Evolutionary conservation across 2,888 invertebrate species (phyloP).

Genomic region (Agrypnus murinus): DNA sequence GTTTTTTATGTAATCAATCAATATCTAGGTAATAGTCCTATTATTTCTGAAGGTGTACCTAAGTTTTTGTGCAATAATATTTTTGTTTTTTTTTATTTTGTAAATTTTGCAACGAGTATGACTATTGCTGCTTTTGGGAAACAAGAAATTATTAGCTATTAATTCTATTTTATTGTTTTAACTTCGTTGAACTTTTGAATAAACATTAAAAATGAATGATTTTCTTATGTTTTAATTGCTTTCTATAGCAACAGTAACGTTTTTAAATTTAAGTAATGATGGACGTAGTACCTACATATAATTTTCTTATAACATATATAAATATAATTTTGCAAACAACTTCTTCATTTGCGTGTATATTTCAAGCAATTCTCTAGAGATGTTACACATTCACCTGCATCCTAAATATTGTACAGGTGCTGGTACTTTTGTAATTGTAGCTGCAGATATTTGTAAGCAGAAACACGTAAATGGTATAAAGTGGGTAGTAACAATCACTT

Average conservation of each 20-base stretch:
- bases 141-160: slow-evolving; percentile 34
- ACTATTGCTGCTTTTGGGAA: slow-evolving; percentile 22
- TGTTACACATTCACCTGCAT: slow-evolving; percentile 39
- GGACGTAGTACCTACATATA: slow-evolving; percentile 48
- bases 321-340: slow-evolving; percentile 48
- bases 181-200: slow-evolving; percentile 39
- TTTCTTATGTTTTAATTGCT: slow-evolving; percentile 2
- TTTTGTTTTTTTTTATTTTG: slow-evolving; percentile 10
- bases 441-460: slow-evolving; percentile 48
- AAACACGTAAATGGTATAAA: slow-evolving; percentile 51
- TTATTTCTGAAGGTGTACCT: slow-evolving; percentile 47
- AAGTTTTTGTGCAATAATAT: slow-evolving; percentile 43
- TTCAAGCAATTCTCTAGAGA: slow-evolving; percentile 49
- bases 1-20: slow-evolving; percentile 47
- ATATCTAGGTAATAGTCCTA: slow-evolving; percentile 46
- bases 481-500: slow-evolving; percentile 30
- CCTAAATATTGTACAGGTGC: slow-evolving; percentile 37
- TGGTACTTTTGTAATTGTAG: slow-evolving; percentile 34
- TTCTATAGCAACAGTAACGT: slow-evolving; percentile 5
- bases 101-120: slow-evolving; percentile 28
- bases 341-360: slow-evolving; percentile 48
- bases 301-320: slow-evolving; percentile 49
- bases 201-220: slow-evolving; percentile 1
- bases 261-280: slow-evolving; percentile 37
- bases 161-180: slow-evolving; percentile 34